Evolutionary conservation across 1,140 invertebrate species (phyloP), one percentile per base, ranked within the genome.

Genomic region (Pollicipes pollicipes): DNA sequence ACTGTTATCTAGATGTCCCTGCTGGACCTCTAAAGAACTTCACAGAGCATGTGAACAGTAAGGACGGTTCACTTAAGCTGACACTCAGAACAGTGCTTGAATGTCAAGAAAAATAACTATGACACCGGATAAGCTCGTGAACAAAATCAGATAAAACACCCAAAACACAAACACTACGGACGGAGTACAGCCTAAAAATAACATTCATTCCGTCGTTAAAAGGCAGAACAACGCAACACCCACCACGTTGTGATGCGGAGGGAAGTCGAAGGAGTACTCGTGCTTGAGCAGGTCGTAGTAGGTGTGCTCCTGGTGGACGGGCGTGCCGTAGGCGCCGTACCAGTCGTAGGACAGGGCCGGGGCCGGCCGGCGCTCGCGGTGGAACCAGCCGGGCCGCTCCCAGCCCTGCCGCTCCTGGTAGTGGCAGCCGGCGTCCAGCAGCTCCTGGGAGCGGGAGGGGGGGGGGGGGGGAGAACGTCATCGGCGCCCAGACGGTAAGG

Each of bases 351-450:
- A 78, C 6, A 82, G 78, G 0, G 76, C 66, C 73, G 78, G 76
- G 2, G 82, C 81, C 68, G 82, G 80, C 3, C 76, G 69, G 77
- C 79, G n/a, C 66, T 79, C 78, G 3, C 3, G 64, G 27, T 3
- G 3, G 84, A 90, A 87, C 84, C 85, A 87, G 0, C 87, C 90
- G 0, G 91, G 90, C 73, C 91, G 78, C 78, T 95, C 91, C 88
- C 90, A 94, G 0, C 91, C 90, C 71, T 90, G 88, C 24, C 88
- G 83, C 76, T 91, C 85, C 79, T 94, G 89, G 87, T 90, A 94
- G 27, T 93, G 84, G 13, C 90, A 92, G 2, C 90, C 90, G 68
- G 82, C 80, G 16, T 87, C 83, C 66, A 88, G 77, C 37, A 91
- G 77, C 72, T 84, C 80, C 82, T 89, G 78, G 30, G 76, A 75